phyloP scores from a whole-genome alignment of 2,888 invertebrate species.

The Hypercompe scribonia region DNA sequence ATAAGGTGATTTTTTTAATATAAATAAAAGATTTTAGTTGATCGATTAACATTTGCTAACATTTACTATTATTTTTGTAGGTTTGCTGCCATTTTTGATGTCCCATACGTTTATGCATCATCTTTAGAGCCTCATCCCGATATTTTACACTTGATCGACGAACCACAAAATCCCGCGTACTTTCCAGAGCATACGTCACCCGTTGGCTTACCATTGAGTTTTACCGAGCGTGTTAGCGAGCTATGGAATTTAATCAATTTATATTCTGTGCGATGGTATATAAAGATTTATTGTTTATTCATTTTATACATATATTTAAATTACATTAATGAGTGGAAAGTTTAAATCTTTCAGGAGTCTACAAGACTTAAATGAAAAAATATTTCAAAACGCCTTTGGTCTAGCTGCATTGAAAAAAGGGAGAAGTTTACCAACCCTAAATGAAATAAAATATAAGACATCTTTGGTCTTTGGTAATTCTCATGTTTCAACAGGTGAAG shows the following conservation, averaged over 20 bases:
- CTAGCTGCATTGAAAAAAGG: constrained; percentile 52
- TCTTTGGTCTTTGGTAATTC: constrained; percentile 71
- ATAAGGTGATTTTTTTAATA: constrained; percentile 56
- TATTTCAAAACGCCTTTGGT: constrained; percentile 31
- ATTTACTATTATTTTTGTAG: constrained; percentile 23
- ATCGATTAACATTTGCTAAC: not conserved
- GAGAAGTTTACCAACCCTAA: constrained; percentile 50
- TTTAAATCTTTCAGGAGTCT: constrained; percentile 23
- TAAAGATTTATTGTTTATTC: not conserved
- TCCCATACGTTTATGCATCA: constrained; percentile 58
- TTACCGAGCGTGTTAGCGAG: constrained; percentile 50
- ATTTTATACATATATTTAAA: too few relatives aligned
- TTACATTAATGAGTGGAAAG: not conserved
- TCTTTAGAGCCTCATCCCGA: constrained; percentile 58
- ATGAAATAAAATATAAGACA: constrained; percentile 59
- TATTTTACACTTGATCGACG: constrained; percentile 58
- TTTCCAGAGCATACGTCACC: constrained; percentile 49
- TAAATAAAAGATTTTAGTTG: not conserved
- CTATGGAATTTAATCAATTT: constrained; percentile 40
- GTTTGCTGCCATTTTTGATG: constrained; percentile 47
- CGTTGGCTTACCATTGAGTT: constrained; percentile 51
- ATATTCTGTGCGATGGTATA: constrained; percentile 31
- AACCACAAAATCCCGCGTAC: constrained; percentile 65
- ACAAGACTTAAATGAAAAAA: constrained; percentile 30
- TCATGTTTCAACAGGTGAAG: constrained; percentile 60